phyloP scores from a whole-genome alignment of 2,797 vertebrate species.

The Pachyuromys duprasi region DNA sequence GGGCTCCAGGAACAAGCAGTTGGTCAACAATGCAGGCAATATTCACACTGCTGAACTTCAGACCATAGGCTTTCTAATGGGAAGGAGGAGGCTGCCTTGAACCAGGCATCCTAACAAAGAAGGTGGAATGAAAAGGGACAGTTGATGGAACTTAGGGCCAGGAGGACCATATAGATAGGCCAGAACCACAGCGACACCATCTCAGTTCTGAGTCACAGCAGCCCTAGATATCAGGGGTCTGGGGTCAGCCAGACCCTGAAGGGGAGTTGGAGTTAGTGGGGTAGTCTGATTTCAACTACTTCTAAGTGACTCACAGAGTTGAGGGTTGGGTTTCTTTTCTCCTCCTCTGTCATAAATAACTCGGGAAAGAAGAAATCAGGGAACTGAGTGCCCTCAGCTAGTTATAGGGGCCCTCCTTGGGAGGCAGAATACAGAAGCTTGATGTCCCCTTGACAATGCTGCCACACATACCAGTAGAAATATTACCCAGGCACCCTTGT shows the following conservation, averaged over 20 bases:
- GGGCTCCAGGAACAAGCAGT: neutral
- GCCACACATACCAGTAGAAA: neutral
- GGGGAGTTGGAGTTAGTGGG: neutral
- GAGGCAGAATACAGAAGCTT: slow-evolving; percentile 14
- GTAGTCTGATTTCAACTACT: neutral
- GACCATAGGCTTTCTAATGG: neutral
- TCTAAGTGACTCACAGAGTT: neutral
- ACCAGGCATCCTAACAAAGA: neutral
- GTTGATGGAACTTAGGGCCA: neutral
- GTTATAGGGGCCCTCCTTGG: neutral
- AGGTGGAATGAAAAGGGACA: neutral
- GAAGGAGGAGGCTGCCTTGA: neutral
- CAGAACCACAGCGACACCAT: neutral
- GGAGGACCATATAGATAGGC: neutral
- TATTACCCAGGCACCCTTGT: neutral
- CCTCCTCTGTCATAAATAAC: neutral
- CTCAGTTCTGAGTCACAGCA: neutral
- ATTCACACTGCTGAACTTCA: neutral
- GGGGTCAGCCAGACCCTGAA: neutral
- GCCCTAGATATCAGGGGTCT: neutral
- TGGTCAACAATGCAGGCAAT: no score
- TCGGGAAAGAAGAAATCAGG: neutral
- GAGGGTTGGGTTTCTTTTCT: neutral
- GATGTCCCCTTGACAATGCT: slow-evolving; percentile 27
- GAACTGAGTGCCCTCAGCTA: neutral